Conservation (phyloP, 2,113 vertebrate genomes). For the Crypturellus undulatus region DNA sequence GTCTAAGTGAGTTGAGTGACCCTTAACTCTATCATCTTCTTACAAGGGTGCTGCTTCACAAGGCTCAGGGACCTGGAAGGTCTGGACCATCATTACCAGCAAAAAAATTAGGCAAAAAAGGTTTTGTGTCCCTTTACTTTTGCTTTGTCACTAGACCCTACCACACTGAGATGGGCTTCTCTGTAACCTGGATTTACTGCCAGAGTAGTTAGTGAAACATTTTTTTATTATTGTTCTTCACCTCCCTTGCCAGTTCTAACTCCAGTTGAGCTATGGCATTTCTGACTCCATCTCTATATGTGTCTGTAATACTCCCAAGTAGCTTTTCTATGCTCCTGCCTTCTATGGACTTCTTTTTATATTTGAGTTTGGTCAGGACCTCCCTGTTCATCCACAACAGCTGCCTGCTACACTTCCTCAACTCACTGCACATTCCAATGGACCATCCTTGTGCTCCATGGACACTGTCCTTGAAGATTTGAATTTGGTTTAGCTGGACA, state of each 20-base stretch:
- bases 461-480: not conserved
- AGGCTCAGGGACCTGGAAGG: not conserved
- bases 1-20: not conserved
- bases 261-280: not conserved
- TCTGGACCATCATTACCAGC: not conserved
- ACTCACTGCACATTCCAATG: not conserved
- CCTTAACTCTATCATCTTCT: not conserved
- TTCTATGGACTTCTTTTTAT: accelerated
- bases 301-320: not conserved
- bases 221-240: not conserved
- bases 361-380: not conserved
- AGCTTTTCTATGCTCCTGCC: not conserved
- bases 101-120: not conserved
- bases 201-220: not conserved
- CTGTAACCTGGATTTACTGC: not conserved
- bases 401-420: not conserved
- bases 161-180: not conserved
- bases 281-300: not conserved
- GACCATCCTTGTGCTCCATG: not conserved
- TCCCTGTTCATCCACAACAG: not conserved
- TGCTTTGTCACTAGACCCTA: not conserved
- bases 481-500: not conserved
- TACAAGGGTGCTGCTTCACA: not conserved
- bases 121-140: not conserved
- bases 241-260: not conserved